Evolutionary conservation across 2,113 vertebrate genomes (phyloP).

Genomic region (Mastomys natalensis): DNA sequence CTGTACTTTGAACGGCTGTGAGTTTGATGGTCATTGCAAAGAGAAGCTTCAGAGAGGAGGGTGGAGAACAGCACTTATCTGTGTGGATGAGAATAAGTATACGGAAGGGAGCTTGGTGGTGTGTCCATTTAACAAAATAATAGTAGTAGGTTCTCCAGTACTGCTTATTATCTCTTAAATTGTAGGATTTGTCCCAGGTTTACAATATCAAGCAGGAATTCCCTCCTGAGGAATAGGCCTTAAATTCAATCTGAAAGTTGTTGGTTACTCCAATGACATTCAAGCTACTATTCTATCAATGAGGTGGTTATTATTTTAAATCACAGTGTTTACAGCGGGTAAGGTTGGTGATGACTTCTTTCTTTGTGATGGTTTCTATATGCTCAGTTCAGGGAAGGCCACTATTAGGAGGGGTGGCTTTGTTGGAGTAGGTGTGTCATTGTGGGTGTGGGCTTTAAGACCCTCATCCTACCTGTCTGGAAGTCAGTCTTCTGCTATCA

Average conservation of each 20-base stretch:
- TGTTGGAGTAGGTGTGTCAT: too few relatives aligned
- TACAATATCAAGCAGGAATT: neutral
- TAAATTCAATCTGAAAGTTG: neutral
- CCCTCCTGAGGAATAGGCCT: neutral
- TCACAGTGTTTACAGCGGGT: too few relatives aligned
- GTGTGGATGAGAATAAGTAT: neutral
- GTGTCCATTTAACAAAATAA: neutral
- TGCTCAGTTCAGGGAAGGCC: too few relatives aligned
- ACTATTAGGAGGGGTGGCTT: too few relatives aligned
- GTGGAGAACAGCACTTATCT: neutral
- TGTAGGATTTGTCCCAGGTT: neutral
- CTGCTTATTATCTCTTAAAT: neutral
- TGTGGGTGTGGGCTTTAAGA: too few relatives aligned
- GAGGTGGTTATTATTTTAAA: neutral
- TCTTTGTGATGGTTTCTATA: too few relatives aligned
- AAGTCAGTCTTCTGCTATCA: too few relatives aligned
- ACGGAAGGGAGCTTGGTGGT: neutral
- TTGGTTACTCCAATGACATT: neutral
- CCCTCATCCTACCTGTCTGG: too few relatives aligned
- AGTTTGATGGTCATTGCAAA: neutral
- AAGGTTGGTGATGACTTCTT: neutral
- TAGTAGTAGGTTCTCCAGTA: neutral
- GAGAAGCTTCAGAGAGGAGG: neutral
- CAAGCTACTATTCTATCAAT: neutral
- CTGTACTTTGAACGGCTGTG: neutral